Evolutionary conservation across 2,797 vertebrate species (phyloP), one percentile per base, ranked within the genome.

Genomic region (Fistularia commersonii): DNA sequence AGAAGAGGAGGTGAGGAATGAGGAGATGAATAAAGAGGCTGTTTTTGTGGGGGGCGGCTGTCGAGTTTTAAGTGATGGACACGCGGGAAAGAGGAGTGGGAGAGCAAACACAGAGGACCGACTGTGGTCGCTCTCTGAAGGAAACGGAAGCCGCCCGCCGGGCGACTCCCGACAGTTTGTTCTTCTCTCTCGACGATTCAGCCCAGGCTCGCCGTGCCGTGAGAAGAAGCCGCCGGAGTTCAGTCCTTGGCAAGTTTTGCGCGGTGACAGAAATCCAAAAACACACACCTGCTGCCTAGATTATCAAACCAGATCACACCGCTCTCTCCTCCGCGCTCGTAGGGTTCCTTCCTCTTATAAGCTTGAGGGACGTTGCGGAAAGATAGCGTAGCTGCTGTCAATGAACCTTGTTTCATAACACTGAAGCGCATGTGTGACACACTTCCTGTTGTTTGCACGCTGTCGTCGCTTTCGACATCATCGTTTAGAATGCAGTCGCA

Each of bases 81-180:
- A 3, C 50, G 66, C 66, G 53, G 64, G 54, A 60, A 53, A 62
- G 36, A 32, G 55, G 35, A 48, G 48, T 8, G 49, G 59, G 23
- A 14, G 5, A 31, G 36, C 15, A 37, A 5, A 32, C 80, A 89
- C 83, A 83, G 74, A 84, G 80, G 52, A 42, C 48, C 9, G 64
- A 76, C 78, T 89, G 84, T 80, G 48, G 14, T 13, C 8, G 10
- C 44, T 38, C 35, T 63, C 69, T 57, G 64, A 62, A 66, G 69
- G 69, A 79, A 86, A 39, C 64, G 81, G 83, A 87, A 87, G 74
- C 74, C 9, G 15, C 69, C 58, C 6, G 3, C 76, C 61, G 69
- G 54, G 77, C 8, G 60, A 15, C 33, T 60, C 68, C 60, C 41
- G 49, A 75, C 60, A 23, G 40, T 70, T 61, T 67, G 40, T 63